phyloP scores from a whole-genome alignment of 2,113 vertebrate genomes.

The Phainopepla nitens region DNA sequence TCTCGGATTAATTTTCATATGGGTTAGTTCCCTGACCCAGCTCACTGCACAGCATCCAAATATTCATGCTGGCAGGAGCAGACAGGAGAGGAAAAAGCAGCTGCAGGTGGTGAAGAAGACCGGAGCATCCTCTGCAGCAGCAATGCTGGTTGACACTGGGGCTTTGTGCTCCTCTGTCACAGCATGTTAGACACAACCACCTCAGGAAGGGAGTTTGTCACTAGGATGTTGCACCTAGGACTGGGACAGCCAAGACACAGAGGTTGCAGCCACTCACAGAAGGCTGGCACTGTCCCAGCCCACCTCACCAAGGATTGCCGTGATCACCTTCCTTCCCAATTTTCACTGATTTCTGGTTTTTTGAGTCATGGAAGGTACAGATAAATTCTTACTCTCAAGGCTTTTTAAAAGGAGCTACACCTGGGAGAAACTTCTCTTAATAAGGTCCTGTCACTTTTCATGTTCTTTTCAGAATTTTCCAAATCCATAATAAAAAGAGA shows the following conservation, averaged over 20 bases:
- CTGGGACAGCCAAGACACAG: fast-evolving
- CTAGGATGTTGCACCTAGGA: fast-evolving
- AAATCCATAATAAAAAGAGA: neutral
- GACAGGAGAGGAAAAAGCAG: neutral
- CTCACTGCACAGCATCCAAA: neutral
- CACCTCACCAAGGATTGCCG: neutral
- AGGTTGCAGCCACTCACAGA: neutral
- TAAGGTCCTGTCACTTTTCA: neutral
- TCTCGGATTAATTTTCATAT: neutral
- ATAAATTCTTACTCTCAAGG: neutral
- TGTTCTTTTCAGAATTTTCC: neutral
- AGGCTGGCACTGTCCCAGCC: neutral
- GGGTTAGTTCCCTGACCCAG: neutral
- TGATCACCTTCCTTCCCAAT: neutral
- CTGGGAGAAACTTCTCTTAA: neutral
- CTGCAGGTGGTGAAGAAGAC: neutral
- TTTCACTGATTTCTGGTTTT: neutral
- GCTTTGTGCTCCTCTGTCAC: neutral
- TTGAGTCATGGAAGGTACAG: neutral
- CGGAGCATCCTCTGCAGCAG: neutral
- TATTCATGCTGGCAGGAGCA: neutral
- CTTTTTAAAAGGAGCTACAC: neutral
- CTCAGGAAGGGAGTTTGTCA: neutral
- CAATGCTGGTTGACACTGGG: neutral
- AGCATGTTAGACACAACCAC: neutral